Evolutionary conservation across 2,113 vertebrate species (phyloP).

Genomic region (Pseudolaguvia tuberculata): DNA sequence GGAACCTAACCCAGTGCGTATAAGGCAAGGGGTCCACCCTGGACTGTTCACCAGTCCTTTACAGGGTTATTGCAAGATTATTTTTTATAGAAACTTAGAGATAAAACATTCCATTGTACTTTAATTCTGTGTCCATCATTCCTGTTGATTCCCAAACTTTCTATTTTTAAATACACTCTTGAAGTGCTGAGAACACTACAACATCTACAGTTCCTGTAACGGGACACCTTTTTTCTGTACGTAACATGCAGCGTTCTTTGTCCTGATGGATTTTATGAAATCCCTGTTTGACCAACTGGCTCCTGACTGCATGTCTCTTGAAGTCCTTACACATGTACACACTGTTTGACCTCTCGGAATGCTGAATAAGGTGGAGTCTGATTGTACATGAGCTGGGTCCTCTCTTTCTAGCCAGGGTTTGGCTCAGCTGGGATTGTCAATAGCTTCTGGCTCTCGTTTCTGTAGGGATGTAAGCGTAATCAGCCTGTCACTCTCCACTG

Average conservation of each 20-base stretch:
- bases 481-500: conserved; percentile 23
- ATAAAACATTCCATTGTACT: too few relatives aligned
- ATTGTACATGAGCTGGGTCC: conserved; percentile 34
- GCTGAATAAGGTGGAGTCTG: conserved; percentile 26
- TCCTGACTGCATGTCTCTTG: conserved; percentile 12
- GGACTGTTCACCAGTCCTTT: too few relatives aligned
- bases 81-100: too few relatives aligned
- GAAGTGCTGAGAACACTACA: not conserved
- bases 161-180: not conserved
- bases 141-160: conserved; percentile 12
- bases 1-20: too few relatives aligned
- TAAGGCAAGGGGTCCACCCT: too few relatives aligned
- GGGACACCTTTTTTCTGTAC: conserved; percentile 2
- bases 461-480: conserved; percentile 11
- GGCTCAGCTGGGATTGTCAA: conserved; percentile 39
- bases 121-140: conserved; percentile 9
- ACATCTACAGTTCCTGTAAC: conserved; percentile 31
- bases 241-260: conserved; percentile 29
- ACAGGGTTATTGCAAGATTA: too few relatives aligned
- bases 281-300: conserved; percentile 59
- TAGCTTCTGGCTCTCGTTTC: conserved; percentile 26
- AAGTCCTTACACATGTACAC: conserved; percentile 26
- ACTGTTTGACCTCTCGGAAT: conserved; percentile 41
- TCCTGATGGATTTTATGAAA: conserved; percentile 42
- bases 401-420: conserved; percentile 18